phyloP scores from a whole-genome alignment of 2,797 vertebrate species.

The Pelochelys cantorii region DNA sequence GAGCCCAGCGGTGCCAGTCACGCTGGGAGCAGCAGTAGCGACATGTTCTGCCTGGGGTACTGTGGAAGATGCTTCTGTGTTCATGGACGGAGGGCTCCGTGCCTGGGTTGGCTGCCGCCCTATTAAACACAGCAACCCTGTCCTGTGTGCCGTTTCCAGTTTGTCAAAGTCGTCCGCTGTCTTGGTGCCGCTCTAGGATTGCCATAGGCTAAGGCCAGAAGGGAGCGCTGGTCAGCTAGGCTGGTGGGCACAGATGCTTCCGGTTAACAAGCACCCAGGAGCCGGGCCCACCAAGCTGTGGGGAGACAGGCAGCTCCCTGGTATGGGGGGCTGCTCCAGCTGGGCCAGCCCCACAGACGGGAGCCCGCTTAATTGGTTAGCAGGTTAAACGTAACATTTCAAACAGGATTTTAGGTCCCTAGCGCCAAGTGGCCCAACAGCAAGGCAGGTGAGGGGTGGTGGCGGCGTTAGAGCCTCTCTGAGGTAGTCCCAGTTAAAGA shows the following conservation, averaged over 20 bases:
- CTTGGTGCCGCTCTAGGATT: background rate
- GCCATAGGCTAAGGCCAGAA: background rate
- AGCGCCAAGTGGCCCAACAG: too few species aligned
- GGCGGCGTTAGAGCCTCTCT: too few species aligned
- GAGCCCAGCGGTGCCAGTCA: background rate
- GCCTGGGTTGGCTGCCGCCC: background rate
- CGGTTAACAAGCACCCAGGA: too few species aligned
- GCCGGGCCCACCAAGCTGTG: too few species aligned
- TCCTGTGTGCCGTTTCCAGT: fast-evolving
- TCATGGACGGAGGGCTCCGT: background rate
- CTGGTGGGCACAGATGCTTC: background rate
- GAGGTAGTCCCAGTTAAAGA: too few species aligned
- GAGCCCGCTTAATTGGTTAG: too few species aligned
- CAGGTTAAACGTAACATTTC: too few species aligned
- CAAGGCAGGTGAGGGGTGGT: too few species aligned
- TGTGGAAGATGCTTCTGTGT: background rate
- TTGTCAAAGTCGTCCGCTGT: background rate
- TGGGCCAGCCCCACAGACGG: too few species aligned
- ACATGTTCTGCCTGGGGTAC: background rate
- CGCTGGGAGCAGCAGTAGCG: background rate
- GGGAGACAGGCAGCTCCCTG: too few species aligned
- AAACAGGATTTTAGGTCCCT: too few species aligned
- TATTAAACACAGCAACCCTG: background rate
- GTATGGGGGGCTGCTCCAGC: too few species aligned
- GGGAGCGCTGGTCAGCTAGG: background rate